A percentile compares a stretch with the other conserved stretches of the same genome.
Evolutionary conservation across 1,140 invertebrate species (phyloP).

Genomic region (Triops cancriformis): DNA sequence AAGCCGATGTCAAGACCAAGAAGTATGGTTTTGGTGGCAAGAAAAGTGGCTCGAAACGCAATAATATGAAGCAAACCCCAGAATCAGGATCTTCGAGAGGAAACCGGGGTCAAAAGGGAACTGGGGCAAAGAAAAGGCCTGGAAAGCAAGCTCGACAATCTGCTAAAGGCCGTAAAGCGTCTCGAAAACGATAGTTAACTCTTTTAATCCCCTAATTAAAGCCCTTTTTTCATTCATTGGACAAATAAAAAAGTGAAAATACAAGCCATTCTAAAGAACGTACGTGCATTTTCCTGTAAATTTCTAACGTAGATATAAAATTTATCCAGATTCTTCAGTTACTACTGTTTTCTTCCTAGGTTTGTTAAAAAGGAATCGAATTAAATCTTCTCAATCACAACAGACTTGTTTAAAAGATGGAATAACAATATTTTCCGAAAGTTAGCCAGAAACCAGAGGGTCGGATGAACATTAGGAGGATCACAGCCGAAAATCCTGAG

Average conservation of each 20-base stretch:
- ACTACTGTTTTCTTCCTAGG: no score
- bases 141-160: not conserved
- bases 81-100: conserved; percentile 2
- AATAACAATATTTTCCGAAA: not conserved
- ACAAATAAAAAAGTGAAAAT: not conserved
- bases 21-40: conserved; percentile 95
- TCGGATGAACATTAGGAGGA: not conserved
- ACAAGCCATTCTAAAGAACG: not conserved
- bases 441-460: not conserved
- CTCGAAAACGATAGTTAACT: not conserved
- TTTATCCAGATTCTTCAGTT: no score
- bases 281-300: no score
- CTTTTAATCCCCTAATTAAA: not conserved
- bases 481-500: not conserved
- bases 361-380: no score
- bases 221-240: not conserved
- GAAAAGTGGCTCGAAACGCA: conserved; percentile 80
- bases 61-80: conserved; percentile 44
- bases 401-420: not conserved
- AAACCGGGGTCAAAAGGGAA: not conserved
- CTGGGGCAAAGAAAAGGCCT: not conserved
- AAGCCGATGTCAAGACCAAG: conserved; percentile 60
- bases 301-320: no score
- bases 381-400: no score
- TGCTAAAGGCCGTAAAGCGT: not conserved